Evolutionary conservation across 2,888 invertebrate species (phyloP).

Genomic region (Lasioglossum leucozonium): DNA sequence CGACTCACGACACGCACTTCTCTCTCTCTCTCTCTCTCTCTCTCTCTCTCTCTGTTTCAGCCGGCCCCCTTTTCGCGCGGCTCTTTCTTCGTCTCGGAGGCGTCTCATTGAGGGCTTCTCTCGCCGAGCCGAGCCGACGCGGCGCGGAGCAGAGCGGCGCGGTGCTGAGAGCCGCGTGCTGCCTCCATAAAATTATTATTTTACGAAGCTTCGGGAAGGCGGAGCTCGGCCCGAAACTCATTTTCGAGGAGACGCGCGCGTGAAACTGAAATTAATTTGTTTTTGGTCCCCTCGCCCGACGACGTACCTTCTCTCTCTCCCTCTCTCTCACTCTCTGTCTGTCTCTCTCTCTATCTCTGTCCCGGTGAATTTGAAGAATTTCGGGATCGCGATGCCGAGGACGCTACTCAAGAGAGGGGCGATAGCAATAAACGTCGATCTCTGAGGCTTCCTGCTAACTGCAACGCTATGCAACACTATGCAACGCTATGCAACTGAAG

Average conservation of each 20-base stretch:
- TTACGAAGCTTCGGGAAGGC: conserved; percentile 58
- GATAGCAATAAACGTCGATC: neutral
- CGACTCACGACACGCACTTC: conserved; percentile 50
- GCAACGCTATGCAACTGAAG: neutral
- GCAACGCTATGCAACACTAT: neutral
- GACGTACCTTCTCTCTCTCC: neutral
- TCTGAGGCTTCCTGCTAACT: neutral
- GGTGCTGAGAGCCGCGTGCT: conserved; percentile 24
- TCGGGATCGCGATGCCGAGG: conserved; percentile 29
- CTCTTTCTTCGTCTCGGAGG: conserved; percentile 23
- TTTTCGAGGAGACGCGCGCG: conserved; percentile 44
- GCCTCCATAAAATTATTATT: conserved; percentile 76
- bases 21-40: conserved; percentile 40
- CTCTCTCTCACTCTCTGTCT: neutral
- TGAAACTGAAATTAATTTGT: conserved; percentile 53
- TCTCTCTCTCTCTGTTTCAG: conserved; percentile 26
- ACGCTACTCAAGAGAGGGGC: neutral
- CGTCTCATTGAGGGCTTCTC: conserved; percentile 17
- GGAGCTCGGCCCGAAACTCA: conserved; percentile 39
- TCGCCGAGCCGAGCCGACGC: neutral
- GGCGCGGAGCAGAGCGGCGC: neutral
- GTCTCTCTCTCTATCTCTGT: neutral
- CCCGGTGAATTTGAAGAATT: conserved; percentile 47
- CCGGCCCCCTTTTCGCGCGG: conserved; percentile 15
- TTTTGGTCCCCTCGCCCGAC: conserved; percentile 24